phyloP scores from a whole-genome alignment of 30 jellyfish, hydroid and myxozoan genomes.

The Aurelia sp. region DNA sequence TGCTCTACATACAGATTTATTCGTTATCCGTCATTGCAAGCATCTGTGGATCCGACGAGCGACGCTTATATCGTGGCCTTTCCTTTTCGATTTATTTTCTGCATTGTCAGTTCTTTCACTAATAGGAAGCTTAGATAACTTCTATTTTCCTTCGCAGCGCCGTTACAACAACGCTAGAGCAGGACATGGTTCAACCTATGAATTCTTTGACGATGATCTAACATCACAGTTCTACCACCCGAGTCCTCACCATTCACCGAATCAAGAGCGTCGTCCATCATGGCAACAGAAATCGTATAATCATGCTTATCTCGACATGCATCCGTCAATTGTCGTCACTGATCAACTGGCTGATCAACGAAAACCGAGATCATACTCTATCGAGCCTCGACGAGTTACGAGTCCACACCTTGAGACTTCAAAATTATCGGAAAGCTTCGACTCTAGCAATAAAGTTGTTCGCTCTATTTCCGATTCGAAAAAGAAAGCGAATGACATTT shows the following conservation, averaged over 20 bases:
- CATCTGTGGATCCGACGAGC: too few relatives aligned
- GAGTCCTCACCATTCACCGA: slow-evolving; percentile 77
- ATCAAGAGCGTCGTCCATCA: slow-evolving; percentile 75
- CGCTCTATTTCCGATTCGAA: slow-evolving; percentile 73
- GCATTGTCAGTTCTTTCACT: neutral
- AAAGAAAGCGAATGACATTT: slow-evolving; percentile 5
- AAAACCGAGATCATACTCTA: slow-evolving; percentile 64
- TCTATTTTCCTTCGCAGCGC: slow-evolving; percentile 22
- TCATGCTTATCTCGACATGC: slow-evolving; percentile 27
- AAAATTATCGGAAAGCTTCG: slow-evolving; percentile 66
- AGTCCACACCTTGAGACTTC: slow-evolving; percentile 48
- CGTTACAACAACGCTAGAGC: slow-evolving; percentile 79
- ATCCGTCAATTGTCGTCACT: slow-evolving; percentile 61
- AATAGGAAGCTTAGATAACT: neutral
- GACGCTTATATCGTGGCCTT: too few relatives aligned
- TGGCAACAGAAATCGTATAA: slow-evolving; percentile 37
- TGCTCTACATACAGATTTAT: too few relatives aligned
- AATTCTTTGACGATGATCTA: slow-evolving; percentile 86
- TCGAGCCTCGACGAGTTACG: slow-evolving; percentile 70
- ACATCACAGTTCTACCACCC: slow-evolving; percentile 32
- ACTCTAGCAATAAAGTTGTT: slow-evolving; percentile 38
- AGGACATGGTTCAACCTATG: slow-evolving; percentile 94
- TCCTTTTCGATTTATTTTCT: too few relatives aligned
- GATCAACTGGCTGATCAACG: slow-evolving; percentile 40
- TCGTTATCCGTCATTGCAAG: too few relatives aligned